Conservation (phyloP, 92 coral and sea anemone genomes). For the Phenganax stokvisi region DNA sequence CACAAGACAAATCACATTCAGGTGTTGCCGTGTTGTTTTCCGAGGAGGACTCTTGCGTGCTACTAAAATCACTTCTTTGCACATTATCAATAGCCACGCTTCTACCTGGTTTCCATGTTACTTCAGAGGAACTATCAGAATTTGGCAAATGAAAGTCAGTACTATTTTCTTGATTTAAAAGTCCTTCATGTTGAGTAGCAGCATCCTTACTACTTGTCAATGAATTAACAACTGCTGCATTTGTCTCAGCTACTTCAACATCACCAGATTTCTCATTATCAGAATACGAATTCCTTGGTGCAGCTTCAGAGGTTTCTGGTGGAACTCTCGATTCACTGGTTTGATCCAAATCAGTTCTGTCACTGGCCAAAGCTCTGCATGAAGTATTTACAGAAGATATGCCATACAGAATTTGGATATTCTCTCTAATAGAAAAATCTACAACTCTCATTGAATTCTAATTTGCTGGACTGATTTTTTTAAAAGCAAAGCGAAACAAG, state of each 20-base stretch:
- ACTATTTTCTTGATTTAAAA: slow-evolving; percentile 26
- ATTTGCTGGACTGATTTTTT: no score
- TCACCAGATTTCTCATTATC: neutral
- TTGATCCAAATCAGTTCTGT: neutral
- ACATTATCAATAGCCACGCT: neutral
- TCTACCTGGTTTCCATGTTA: neutral
- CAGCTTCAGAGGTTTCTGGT: slow-evolving; percentile 3
- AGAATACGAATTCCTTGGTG: neutral
- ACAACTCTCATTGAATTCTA: no score
- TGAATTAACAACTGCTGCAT: neutral
- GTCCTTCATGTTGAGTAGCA: neutral
- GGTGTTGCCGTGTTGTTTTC: neutral
- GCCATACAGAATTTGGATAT: neutral
- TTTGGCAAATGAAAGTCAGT: neutral
- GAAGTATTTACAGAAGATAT: neutral
- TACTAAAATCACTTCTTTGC: neutral
- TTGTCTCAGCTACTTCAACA: neutral
- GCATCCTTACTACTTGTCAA: neutral
- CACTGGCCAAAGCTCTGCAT: neutral
- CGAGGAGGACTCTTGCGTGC: neutral
- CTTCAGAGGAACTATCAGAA: neutral
- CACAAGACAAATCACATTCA: neutral
- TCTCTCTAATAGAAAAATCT: no score
- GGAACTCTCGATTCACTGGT: slow-evolving; percentile 3
- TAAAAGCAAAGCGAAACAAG: no score